A percentile compares a stretch with the other conserved stretches of the same genome.
Evolutionary conservation across 2,113 vertebrate genomes (phyloP).

Genomic region (Chaenocephalus aceratus): DNA sequence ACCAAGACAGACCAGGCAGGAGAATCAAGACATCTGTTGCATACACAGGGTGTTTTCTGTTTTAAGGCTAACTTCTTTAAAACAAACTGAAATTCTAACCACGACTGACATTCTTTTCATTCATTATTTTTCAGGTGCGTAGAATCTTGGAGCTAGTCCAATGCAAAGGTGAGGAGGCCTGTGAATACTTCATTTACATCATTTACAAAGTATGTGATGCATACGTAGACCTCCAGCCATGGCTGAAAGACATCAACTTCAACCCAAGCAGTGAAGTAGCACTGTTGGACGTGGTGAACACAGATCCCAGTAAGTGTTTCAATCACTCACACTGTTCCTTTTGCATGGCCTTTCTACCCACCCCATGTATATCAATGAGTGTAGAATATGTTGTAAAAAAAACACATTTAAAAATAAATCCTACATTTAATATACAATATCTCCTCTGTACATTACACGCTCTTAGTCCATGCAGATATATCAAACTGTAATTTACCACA

Average conservation of each 20-base stretch:
- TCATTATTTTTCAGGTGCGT: conserved; percentile 86
- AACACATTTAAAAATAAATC: neutral
- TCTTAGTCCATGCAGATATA: no score
- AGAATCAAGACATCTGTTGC: neutral
- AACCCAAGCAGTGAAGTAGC: conserved; percentile 79
- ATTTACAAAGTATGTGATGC: conserved; percentile 90
- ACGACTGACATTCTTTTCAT: neutral
- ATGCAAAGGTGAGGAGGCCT: conserved; percentile 94
- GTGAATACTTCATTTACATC: conserved; percentile 88
- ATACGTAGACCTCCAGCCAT: conserved; percentile 91
- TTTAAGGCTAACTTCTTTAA: no score
- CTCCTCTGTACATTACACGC: no score
- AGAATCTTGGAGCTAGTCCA: conserved; percentile 93
- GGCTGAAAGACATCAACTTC: conserved; percentile 89
- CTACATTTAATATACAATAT: neutral
- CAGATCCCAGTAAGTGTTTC: conserved; percentile 89
- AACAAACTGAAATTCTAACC: neutral
- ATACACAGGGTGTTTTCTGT: no score
- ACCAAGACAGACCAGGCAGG: conserved; percentile 91
- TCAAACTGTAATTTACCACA: no score
- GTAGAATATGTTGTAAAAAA: neutral
- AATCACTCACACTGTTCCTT: neutral
- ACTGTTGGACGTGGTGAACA: conserved; percentile 88
- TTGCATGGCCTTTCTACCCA: neutral
- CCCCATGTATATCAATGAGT: neutral